Evolutionary conservation across 2,797 vertebrate genomes (phyloP).

Genomic region (Acanthopagrus latus): DNA sequence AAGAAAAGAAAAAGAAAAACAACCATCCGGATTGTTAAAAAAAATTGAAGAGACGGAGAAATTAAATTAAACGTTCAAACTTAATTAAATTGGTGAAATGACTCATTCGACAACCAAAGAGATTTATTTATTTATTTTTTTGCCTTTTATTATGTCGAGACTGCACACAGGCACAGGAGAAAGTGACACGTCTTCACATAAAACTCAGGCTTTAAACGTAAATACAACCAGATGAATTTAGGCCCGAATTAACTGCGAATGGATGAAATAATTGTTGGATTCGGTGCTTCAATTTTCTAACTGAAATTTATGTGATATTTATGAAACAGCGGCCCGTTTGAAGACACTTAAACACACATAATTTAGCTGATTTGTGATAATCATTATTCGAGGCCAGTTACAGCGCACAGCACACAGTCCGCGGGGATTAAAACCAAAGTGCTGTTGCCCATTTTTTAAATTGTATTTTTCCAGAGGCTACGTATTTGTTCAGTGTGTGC

Average conservation of each 20-base stretch:
- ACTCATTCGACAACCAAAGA: neutral
- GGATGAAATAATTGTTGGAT: neutral
- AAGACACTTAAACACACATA: neutral
- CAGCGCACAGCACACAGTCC: too few species aligned
- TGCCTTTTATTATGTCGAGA: neutral
- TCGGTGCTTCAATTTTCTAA: neutral
- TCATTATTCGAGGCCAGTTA: neutral
- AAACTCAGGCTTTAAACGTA: neutral
- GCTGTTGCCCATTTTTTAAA: neutral
- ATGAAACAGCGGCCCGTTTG: neutral
- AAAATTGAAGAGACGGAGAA: neutral
- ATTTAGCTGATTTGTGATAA: neutral
- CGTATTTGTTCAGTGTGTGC: neutral
- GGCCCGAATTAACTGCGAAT: neutral
- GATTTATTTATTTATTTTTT: neutral
- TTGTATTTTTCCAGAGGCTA: neutral
- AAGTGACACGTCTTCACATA: neutral
- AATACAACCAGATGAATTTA: neutral
- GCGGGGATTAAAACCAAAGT: slow-evolving; percentile 3
- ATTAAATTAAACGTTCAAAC: neutral
- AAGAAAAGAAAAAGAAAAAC: too few species aligned
- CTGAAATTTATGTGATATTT: neutral
- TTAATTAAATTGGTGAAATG: neutral
- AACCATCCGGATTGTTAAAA: neutral
- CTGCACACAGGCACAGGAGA: too few species aligned